These are phyloP conservation scores for Eucriotettix oculatus DNA, from an alignment of 2,888 invertebrate genomes.

Conservation along the genomic window DNA sequence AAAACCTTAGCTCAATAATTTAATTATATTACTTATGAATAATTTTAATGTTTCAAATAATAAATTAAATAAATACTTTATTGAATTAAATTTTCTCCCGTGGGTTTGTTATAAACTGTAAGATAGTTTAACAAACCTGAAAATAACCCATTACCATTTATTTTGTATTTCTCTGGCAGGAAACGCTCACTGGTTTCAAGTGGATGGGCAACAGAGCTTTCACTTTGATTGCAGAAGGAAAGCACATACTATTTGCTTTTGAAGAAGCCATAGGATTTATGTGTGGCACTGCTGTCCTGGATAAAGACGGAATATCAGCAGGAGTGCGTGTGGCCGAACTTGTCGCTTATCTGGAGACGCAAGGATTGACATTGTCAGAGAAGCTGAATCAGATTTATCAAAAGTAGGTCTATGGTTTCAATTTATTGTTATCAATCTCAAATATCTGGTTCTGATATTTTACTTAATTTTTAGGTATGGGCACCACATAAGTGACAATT, in stretches of 20 bases:
- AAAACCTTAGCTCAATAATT: too few species aligned
- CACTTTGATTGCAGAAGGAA: slow-evolving; percentile 51
- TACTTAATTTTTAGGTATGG: slow-evolving; percentile 48
- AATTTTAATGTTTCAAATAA: too few species aligned
- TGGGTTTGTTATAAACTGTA: background rate
- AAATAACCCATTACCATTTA: slow-evolving; percentile 2
- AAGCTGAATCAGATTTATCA: slow-evolving; percentile 59
- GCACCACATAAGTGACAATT: slow-evolving; percentile 71
- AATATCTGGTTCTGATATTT: background rate
- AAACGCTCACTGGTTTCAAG: slow-evolving; percentile 97
- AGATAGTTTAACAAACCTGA: too few species aligned
- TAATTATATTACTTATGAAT: too few species aligned
- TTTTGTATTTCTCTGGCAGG: slow-evolving; percentile 25
- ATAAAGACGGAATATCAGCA: slow-evolving; percentile 93
- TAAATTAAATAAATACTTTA: too few species aligned
- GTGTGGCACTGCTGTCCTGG: slow-evolving; percentile 75
- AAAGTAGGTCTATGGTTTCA: slow-evolving; percentile 26
- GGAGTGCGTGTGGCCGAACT: slow-evolving; percentile 65
- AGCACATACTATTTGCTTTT: slow-evolving; percentile 78
- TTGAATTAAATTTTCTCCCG: background rate
- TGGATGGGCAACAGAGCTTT: slow-evolving; percentile 92
- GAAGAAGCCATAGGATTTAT: slow-evolving; percentile 99
- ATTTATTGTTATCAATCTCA: background rate
- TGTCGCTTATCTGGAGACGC: slow-evolving; percentile 46
- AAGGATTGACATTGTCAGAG: slow-evolving; percentile 27